These are phyloP conservation scores for Crotalus helleri DNA, from an alignment of 2,113 vertebrate genomes.

Conservation along the genomic window DNA sequence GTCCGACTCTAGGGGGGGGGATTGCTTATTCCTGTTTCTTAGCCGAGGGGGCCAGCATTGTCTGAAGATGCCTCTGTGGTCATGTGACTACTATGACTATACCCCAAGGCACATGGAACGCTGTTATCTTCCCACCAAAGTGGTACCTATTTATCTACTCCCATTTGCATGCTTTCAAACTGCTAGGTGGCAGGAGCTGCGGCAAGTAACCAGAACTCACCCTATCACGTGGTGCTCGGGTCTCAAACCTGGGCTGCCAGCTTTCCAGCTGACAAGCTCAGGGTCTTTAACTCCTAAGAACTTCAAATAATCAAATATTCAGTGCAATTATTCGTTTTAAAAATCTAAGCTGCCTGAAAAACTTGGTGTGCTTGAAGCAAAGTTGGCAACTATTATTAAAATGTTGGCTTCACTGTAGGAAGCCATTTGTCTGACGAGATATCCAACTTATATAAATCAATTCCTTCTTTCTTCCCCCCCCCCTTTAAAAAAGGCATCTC, in stretches of 20 bases:
- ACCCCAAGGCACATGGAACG: too few species aligned
- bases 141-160: background rate
- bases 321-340: slow-evolving; percentile 37
- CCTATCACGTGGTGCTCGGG: background rate
- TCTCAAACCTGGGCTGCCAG: too few species aligned
- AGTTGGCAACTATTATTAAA: slow-evolving; percentile 55
- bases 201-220: background rate
- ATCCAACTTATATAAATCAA: background rate
- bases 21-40: too few species aligned
- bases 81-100: too few species aligned
- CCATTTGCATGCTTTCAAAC: background rate
- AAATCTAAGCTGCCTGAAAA: slow-evolving; percentile 13
- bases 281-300: background rate
- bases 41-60: too few species aligned
- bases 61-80: too few species aligned
- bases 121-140: background rate
- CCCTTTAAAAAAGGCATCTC: background rate
- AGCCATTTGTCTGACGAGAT: background rate
- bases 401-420: slow-evolving; percentile 16
- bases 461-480: background rate
- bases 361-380: slow-evolving; percentile 54
- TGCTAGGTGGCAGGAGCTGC: background rate
- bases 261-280: background rate
- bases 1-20: too few species aligned
- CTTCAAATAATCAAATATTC: background rate